Evolutionary conservation across 2,888 invertebrate species (phyloP), one percentile per base, ranked within the genome.

Genomic region (Eupeodes latifasciatus): DNA sequence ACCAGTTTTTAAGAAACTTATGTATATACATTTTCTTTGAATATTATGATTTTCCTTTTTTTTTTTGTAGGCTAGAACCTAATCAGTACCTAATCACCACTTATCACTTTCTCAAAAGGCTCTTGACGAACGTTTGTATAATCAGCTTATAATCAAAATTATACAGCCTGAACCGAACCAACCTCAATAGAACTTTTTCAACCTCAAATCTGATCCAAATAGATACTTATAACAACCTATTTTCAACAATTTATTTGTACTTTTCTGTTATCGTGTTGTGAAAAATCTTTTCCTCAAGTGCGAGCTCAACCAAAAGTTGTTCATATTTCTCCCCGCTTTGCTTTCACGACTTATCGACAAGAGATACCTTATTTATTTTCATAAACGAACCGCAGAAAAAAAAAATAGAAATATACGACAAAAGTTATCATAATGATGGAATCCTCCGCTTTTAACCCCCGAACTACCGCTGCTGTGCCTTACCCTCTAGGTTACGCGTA

Each of bases 351-450:
- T 67, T 80, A 57, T 80, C 69, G 67, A 51, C 57, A 55, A 57
- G 40, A 27, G 49, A 40, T 69, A 62, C 55, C 78, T 59, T 83
- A 55, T 77, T 76, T 72, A 77, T 75, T 36, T 51, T 27, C 19
- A 55, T 36, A 47, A n/a, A 36, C n/a, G 16, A 47, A n/a, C 36
- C n/a, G 12, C 5, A 49, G 49, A 14, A 36, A 49, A 40, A 40
- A 53, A 55, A 51, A 14, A 12, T 44, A 71, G 64, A 69, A 49
- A 71, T 49, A 14, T 14, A 51, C 27, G 44, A 81, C 36, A 61
- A 78, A 81, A 81, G 77, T 81, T 84, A 77, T 74, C 77, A 84
- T 81, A 80, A 74, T 84, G 77, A 83, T 84, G 84, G 77, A 67
- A 74, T 61, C 79, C 85, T 62, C 66, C n/a, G 5, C 40, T 27